Percentiles rank a stretch among this genome's conserved stretches.
These are phyloP conservation scores for Streblospio benedicti DNA, from an alignment of 1,140 invertebrate species.

Conservation along the genomic window DNA sequence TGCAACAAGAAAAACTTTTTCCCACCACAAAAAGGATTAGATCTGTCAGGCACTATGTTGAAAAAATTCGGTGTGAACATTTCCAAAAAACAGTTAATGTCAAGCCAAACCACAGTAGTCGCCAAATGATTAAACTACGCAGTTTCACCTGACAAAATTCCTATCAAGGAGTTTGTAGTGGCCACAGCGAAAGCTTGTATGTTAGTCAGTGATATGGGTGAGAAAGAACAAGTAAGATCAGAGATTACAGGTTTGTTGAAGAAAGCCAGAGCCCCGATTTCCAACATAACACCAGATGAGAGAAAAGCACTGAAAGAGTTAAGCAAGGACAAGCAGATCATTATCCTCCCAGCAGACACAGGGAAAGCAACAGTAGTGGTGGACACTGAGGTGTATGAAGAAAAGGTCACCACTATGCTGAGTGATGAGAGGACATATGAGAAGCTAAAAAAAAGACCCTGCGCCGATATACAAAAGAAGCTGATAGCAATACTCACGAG, in stretches of 20 bases:
- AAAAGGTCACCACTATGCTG: not conserved
- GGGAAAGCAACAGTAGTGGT: not conserved
- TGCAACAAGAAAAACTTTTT: not conserved
- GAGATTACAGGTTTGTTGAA: not conserved
- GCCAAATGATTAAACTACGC: not conserved
- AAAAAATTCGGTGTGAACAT: not conserved
- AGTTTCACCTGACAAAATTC: not conserved
- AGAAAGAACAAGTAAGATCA: not conserved
- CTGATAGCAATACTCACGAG: not conserved
- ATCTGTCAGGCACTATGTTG: not conserved
- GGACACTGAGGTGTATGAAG: not conserved
- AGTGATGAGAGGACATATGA: constrained; percentile 9
- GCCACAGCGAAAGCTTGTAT: not conserved
- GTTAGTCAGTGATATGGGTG: not conserved
- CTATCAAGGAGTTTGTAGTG: not conserved
- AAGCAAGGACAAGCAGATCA: not conserved
- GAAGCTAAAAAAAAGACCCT: constrained; percentile 2
- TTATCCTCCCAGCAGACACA: not conserved
- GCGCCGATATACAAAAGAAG: not conserved
- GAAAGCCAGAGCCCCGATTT: not conserved
- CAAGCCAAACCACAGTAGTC: not conserved
- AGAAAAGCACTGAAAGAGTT: not conserved
- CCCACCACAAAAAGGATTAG: not conserved
- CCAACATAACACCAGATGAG: not conserved
- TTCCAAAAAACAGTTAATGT: not conserved